Conservation (phyloP, 2,888 invertebrate genomes). For the Caenorhabditis sp. region DNA sequence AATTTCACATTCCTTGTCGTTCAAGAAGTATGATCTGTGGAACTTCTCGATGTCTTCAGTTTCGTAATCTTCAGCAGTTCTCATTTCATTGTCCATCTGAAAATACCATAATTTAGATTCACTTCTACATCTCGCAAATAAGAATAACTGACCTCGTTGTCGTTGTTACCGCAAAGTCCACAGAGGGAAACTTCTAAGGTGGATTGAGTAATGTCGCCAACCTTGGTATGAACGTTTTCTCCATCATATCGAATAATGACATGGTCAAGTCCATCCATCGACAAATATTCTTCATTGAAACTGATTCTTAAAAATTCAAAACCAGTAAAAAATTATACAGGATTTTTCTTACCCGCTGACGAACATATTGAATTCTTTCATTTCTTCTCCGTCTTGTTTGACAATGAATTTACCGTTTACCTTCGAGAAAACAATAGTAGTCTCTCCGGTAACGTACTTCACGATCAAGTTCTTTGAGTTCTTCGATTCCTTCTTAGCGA, state of each 20-base stretch:
- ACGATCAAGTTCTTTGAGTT: constrained; percentile 40
- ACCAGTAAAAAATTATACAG: too few relatives aligned
- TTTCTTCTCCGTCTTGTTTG: constrained; percentile 44
- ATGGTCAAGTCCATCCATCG: neutral
- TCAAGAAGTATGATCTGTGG: constrained; percentile 62
- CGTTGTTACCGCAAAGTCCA: constrained; percentile 69
- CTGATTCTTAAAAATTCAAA: too few relatives aligned
- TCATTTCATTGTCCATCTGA: constrained; percentile 55
- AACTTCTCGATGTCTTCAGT: constrained; percentile 61
- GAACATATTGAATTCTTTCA: neutral
- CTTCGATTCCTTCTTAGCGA: constrained; percentile 68
- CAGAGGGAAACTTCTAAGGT: constrained; percentile 58
- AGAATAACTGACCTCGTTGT: constrained; percentile 44
- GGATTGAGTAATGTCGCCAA: constrained; percentile 56
- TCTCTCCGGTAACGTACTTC: constrained; percentile 9
- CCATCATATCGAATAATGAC: constrained; percentile 50
- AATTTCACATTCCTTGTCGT: constrained; percentile 39
- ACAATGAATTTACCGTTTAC: constrained; percentile 24
- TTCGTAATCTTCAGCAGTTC: constrained; percentile 51
- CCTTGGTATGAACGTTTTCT: constrained; percentile 61
- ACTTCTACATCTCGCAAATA: neutral
- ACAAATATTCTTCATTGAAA: neutral
- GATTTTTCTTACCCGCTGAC: neutral
- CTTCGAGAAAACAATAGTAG: constrained; percentile 26
- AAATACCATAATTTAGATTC: constrained; percentile 2